Percentiles rank a stretch among this genome's conserved stretches.
These are phyloP conservation scores for Acanthosepion esculentum DNA, from an alignment of 2,888 invertebrate genomes.

Conservation along the genomic window DNA sequence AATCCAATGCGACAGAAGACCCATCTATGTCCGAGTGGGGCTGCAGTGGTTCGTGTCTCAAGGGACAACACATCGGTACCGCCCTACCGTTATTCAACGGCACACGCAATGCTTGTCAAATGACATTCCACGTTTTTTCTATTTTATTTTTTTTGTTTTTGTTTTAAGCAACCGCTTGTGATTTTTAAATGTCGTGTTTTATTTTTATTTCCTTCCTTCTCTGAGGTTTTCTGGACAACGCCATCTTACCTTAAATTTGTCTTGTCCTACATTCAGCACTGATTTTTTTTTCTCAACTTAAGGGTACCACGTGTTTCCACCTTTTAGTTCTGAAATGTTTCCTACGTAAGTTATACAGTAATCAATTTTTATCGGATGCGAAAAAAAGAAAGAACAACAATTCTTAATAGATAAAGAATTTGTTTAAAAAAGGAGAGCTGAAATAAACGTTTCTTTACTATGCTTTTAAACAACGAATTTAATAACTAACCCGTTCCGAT, in stretches of 20 bases:
- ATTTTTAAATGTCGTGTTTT: not conserved
- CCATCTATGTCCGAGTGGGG: not conserved
- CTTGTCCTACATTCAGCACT: too few relatives aligned
- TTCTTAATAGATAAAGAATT: too few relatives aligned
- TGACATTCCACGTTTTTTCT: not conserved
- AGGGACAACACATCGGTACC: not conserved
- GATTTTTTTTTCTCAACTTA: not conserved
- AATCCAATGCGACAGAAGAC: not conserved
- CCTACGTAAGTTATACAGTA: too few relatives aligned
- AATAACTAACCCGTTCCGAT: too few relatives aligned
- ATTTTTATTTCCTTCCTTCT: not conserved
- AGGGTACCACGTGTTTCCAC: not conserved
- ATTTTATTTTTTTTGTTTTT: too few relatives aligned
- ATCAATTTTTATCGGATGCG: too few relatives aligned
- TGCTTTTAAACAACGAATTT: too few relatives aligned
- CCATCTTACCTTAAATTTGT: too few relatives aligned
- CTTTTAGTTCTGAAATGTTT: too few relatives aligned
- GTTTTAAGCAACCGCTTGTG: not conserved
- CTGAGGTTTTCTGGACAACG: not conserved
- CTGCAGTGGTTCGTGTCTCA: not conserved
- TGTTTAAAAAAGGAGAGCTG: too few relatives aligned
- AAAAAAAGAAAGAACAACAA: too few relatives aligned
- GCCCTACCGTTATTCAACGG: fast-evolving
- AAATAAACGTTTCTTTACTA: too few relatives aligned
- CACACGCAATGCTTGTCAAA: not conserved